Base-by-base conservation (phyloP, 2,888 invertebrate species). In the Nephrocerus scutellatus region DNA sequence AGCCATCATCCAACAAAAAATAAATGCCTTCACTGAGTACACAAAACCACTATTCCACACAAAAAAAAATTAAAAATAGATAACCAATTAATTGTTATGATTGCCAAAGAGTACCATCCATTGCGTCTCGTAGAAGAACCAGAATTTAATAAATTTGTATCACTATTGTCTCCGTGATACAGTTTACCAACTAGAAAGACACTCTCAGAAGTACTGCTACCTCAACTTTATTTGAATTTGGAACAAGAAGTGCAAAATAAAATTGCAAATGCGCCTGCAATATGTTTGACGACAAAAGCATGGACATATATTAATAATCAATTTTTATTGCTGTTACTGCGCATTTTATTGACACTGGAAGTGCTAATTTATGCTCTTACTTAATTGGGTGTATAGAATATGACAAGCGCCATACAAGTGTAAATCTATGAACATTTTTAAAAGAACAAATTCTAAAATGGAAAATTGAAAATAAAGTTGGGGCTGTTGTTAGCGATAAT, bases 381-480 rank as follows among this genome's bases (percentile, higher is more conserved):
- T 19, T 35, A 12, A 9, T 35, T 20, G 35, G 18, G 20, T 35
- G 35, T 9, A 35, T 35, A 18, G 26, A 31, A 12, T 40, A 14
- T 12, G 18, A 12, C 6, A n/a, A 20, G 7, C 19, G 28, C 6
- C 31, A 41, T 32, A 41, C 36, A 12, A 30, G 22, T 13, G 30
- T 4, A 18, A 36, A 40, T 36, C 3, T 41, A 3, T 28, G 36
- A 12, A 18, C 6, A 8, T 32, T 36, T 28, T 36, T 41, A 19
- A 31, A 41, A 28, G 31, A 41, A 15, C 21, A 28, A 4, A 18
- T 41, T n/a, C n/a, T n/a, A n/a, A 39, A 47, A 39, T 47, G 42
- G 33, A 35, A 43, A 6, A 46, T 44, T 25, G 32, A 20, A 19
- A 22, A 36, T 20, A 36, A 41, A 31, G 24, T 44, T 16, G 28